Conservation (phyloP, 1,140 invertebrate species). For the Cheumatopsyche charites region DNA sequence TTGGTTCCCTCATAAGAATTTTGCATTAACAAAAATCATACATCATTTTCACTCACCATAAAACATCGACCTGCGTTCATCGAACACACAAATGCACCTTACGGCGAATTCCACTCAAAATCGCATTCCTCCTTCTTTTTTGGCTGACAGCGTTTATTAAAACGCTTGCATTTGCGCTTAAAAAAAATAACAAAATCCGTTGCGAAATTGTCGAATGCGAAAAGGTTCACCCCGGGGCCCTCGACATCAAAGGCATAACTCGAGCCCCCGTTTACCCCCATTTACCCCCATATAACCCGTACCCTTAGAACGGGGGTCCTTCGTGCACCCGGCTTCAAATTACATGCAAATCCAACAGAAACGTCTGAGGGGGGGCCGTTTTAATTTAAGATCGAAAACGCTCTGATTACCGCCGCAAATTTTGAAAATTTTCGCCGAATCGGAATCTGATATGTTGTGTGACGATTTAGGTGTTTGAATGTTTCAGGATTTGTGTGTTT, state of each 20-base stretch:
- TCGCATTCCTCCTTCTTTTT: background rate
- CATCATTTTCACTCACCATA: too few species aligned
- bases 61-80: too few species aligned
- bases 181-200: conserved; percentile 44
- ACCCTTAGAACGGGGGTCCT: background rate
- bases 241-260: conserved; percentile 46
- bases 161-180: conserved; percentile 36
- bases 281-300: background rate
- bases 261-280: conserved; percentile 17
- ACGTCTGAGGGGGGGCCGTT: conserved; percentile 32
- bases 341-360: conserved; percentile 45
- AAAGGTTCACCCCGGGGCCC: background rate
- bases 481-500: too few species aligned
- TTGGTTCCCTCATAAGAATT: too few species aligned
- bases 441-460: background rate
- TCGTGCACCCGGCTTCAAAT: conserved; percentile 39
- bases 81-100: too few species aligned
- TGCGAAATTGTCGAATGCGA: conserved; percentile 4
- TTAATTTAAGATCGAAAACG: conserved; percentile 38
- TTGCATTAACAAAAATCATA: too few species aligned
- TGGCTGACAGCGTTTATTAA: conserved; percentile 46
- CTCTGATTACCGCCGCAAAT: too few species aligned
- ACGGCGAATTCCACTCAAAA: too few species aligned
- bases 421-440: background rate
- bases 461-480: too few species aligned